Percentiles rank a stretch among this genome's conserved stretches.
Conservation (phyloP, 1,140 invertebrate genomes). For the Zaprionus lachaisei region DNA sequence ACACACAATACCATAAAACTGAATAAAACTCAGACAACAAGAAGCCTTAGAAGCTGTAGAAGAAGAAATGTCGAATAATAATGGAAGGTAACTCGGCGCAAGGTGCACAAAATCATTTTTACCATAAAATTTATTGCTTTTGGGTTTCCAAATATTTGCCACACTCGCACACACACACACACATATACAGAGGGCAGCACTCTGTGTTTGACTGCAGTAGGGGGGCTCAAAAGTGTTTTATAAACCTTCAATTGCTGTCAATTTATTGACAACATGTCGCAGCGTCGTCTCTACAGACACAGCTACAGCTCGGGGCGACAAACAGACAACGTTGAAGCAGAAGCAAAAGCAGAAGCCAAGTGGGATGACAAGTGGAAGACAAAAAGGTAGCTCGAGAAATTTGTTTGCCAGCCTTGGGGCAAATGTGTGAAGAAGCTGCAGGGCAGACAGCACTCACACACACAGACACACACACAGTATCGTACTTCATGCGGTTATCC, state of each 20-base stretch:
- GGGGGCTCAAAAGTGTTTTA: conserved; percentile 76
- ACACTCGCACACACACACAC: conserved; percentile 33
- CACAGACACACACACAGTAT: conserved; percentile 18
- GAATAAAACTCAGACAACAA: conserved; percentile 15
- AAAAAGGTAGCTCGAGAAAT: conserved; percentile 66
- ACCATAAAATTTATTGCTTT: conserved; percentile 80
- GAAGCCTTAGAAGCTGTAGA: neutral
- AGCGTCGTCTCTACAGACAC: conserved; percentile 58
- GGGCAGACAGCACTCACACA: conserved; percentile 18
- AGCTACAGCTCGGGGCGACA: conserved; percentile 44
- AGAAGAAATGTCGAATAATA: conserved; percentile 25
- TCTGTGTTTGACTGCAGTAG: conserved; percentile 34
- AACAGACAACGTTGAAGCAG: conserved; percentile 31
- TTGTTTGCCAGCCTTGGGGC: conserved; percentile 73
- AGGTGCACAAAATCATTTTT: conserved; percentile 80
- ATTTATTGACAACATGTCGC: conserved; percentile 82
- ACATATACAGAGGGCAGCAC: conserved; percentile 23
- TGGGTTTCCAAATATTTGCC: conserved; percentile 77
- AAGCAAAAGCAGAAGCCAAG: conserved; percentile 10
- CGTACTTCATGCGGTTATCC: conserved; percentile 24
- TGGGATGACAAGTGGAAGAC: conserved; percentile 30
- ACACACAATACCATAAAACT: conserved; percentile 39
- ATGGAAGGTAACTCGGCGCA: conserved; percentile 39
- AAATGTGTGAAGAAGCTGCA: conserved; percentile 57
- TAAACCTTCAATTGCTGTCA: conserved; percentile 83